Evolutionary conservation across 2,797 vertebrate species (phyloP).

Genomic region (Rhinatrema bivittatum): DNA sequence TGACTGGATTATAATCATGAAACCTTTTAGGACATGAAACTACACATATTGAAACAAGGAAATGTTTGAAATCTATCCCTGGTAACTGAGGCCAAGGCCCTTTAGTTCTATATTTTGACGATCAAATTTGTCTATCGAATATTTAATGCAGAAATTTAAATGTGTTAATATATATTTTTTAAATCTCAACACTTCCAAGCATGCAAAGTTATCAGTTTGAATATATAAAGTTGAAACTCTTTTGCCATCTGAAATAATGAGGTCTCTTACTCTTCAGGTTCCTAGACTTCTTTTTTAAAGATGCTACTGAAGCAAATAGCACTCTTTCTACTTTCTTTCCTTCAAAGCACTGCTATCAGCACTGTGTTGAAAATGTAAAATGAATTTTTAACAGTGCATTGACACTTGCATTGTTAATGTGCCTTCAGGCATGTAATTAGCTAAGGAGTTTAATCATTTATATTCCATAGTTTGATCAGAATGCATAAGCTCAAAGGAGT

Average conservation of each 20-base stretch:
- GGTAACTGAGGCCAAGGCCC: not conserved
- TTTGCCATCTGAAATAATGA: slow-evolving; percentile 29
- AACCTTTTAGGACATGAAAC: too few species aligned
- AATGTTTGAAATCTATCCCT: not conserved
- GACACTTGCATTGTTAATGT: slow-evolving; percentile 69
- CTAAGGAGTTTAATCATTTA: slow-evolving; percentile 68
- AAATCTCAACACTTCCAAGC: slow-evolving; percentile 11
- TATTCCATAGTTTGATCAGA: slow-evolving; percentile 63
- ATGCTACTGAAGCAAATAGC: slow-evolving; percentile 46
- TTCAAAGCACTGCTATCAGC: slow-evolving; percentile 59
- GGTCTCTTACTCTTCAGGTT: slow-evolving; percentile 25
- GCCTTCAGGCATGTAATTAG: slow-evolving; percentile 74
- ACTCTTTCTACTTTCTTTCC: slow-evolving; percentile 55
- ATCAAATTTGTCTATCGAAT: not conserved
- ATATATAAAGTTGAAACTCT: slow-evolving; percentile 10
- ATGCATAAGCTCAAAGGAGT: slow-evolving; percentile 55
- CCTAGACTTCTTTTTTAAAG: slow-evolving; percentile 21
- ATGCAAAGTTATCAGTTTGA: slow-evolving; percentile 15
- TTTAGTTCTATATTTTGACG: not conserved
- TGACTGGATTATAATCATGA: too few species aligned
- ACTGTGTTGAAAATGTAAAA: slow-evolving; percentile 62
- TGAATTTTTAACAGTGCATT: slow-evolving; percentile 62
- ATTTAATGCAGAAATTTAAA: not conserved
- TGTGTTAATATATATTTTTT: not conserved
- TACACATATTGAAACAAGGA: not conserved